These are phyloP conservation scores for Blera fallax DNA, from an alignment of 2,888 invertebrate genomes.

Conservation along the genomic window DNA sequence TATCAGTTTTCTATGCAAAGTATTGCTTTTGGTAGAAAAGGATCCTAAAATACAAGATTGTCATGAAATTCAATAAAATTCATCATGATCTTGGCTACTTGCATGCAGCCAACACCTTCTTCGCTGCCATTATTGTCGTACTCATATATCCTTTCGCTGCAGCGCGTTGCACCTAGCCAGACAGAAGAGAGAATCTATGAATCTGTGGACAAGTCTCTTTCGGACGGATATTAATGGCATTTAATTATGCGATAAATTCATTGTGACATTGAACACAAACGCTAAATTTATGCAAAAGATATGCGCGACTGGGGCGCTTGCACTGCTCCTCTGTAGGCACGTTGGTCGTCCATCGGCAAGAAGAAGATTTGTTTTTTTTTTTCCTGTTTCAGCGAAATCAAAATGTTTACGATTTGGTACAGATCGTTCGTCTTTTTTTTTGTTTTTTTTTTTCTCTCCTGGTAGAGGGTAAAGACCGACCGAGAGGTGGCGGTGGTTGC, in stretches of 20 bases:
- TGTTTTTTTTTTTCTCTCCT: not conserved
- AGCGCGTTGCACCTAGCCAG: not conserved
- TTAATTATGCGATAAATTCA: slow-evolving; percentile 73
- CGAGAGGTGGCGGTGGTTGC: slow-evolving; percentile 35
- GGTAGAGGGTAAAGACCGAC: slow-evolving; percentile 21
- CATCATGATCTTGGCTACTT: slow-evolving; percentile 25
- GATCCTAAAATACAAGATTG: not conserved
- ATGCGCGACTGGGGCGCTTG: slow-evolving; percentile 43
- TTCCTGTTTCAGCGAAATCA: slow-evolving; percentile 15
- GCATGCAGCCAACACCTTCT: slow-evolving; percentile 10
- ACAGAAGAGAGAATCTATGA: slow-evolving; percentile 41
- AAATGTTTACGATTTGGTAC: slow-evolving; percentile 54
- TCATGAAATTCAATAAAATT: slow-evolving; percentile 1
- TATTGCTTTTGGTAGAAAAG: not conserved
- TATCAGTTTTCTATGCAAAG: not conserved
- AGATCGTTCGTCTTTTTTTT: slow-evolving; percentile 15
- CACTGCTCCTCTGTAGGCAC: not conserved
- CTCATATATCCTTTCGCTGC: not conserved
- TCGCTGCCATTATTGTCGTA: not conserved
- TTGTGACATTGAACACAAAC: slow-evolving; percentile 73
- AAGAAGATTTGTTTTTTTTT: slow-evolving; percentile 27
- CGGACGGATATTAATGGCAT: slow-evolving; percentile 72
- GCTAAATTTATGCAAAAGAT: slow-evolving; percentile 70
- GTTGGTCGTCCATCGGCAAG: not conserved
- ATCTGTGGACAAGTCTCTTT: slow-evolving; percentile 65